Percentiles rank a stretch among this genome's conserved stretches.
Conservation (phyloP, 2,113 vertebrate species). For the Eubucco bourcierii region DNA sequence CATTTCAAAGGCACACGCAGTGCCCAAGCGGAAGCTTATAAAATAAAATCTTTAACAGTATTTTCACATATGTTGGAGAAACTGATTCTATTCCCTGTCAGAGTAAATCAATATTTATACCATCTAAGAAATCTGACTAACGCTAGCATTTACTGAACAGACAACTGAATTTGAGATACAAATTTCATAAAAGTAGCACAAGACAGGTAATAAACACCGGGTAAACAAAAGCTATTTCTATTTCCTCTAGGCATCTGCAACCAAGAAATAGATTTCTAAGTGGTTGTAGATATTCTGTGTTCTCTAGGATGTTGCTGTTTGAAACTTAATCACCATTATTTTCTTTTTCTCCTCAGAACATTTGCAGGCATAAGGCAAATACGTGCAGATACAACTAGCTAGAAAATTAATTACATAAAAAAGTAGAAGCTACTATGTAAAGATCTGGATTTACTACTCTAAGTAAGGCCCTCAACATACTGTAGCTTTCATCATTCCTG, state of each 20-base stretch:
- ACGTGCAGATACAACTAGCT: not conserved
- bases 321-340: not conserved
- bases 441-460: not conserved
- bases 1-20: slow-evolving; percentile 13
- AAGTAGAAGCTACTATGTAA: not conserved
- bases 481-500: not conserved
- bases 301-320: not conserved
- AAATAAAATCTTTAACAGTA: slow-evolving; percentile 27
- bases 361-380: not conserved
- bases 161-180: slow-evolving; percentile 59
- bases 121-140: slow-evolving; percentile 64
- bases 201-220: slow-evolving; percentile 49
- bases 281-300: not conserved
- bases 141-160: slow-evolving; percentile 65
- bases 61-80: not conserved
- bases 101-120: slow-evolving; percentile 71
- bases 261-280: not conserved
- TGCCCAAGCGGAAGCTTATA: not conserved
- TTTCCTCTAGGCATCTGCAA: slow-evolving; percentile 27
- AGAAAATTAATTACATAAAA: not conserved
- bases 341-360: not conserved
- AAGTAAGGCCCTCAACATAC: not conserved
- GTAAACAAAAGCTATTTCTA: slow-evolving; percentile 43
- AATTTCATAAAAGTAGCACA: slow-evolving; percentile 61
- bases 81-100: slow-evolving; percentile 32